Evolutionary conservation across 92 coral and sea anemone species (phyloP), one percentile per base, ranked within the genome.

Genomic region (Blastomussa wellsi): DNA sequence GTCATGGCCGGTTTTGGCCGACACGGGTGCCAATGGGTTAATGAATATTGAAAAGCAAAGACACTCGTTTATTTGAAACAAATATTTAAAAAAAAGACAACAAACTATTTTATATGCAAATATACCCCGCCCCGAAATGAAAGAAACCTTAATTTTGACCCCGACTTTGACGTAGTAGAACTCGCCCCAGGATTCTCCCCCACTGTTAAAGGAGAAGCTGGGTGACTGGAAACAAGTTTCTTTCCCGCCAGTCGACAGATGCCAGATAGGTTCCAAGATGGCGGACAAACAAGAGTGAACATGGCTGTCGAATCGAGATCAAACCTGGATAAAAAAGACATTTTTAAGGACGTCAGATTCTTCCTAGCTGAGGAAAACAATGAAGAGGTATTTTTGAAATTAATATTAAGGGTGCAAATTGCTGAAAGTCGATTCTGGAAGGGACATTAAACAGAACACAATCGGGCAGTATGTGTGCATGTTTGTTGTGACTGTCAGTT

Each of bases 301-400:
- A 89, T 89, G 92, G 92, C 86, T 14, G 74, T 55, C 17, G 86
- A 72, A 68, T n/a, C 52, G 71, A 83, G 24, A 51, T 77, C 77
- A 32, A 81, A 81, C n/a, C 15, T 39, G 51, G 86, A 51, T 74
- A 28, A 84, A 60, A 31, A 49, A 20, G 84, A 82, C 72, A 81
- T 93, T 69, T 93, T 93, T 53, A 86, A 69, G 49, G 93, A 90
- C 80, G 92, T 93, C 5, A 88, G 91, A 72, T 93, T 90, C 90
- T 93, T 90, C 52, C 79, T 93, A 16, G 92, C 94, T 16, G 87
- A 87, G 14, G 93, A 93, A 47, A 82, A 80, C 87, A 93, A 87
- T 66, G 96, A 93, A 38, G 89, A 93, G 94, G 96, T 93, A 83
- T 67, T 84, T 42, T 69, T 19, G 39, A 17, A 41, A 19, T 38